These are phyloP conservation scores for Saimiri boliviensis DNA, from an alignment of 2,113 vertebrate genomes.

Conservation along the genomic window DNA sequence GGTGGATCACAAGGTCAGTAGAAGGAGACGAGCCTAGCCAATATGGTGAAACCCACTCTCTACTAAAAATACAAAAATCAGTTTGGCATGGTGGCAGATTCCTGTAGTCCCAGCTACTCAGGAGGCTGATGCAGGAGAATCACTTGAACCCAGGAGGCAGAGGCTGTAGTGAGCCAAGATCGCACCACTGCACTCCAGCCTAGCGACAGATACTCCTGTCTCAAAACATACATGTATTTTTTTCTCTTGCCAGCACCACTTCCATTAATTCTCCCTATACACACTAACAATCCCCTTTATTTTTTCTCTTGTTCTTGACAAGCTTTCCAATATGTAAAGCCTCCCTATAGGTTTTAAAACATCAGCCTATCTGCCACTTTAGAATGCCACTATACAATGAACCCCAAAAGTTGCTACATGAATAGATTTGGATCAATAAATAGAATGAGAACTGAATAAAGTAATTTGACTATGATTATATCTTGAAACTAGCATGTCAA, in stretches of 20 bases:
- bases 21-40: too few species aligned
- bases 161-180: too few species aligned
- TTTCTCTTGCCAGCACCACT: not conserved
- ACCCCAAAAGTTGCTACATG: not conserved
- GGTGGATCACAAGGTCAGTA: too few species aligned
- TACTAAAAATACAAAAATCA: too few species aligned
- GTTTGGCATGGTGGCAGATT: too few species aligned
- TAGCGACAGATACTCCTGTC: too few species aligned
- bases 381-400: not conserved
- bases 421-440: constrained; percentile 21
- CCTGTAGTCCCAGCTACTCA: too few species aligned
- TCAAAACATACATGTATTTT: too few species aligned
- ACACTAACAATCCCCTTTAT: not conserved
- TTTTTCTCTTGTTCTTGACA: not conserved
- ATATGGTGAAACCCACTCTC: too few species aligned
- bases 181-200: too few species aligned
- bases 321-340: not conserved
- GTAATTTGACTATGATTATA: not conserved
- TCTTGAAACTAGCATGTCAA: not conserved
- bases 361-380: not conserved
- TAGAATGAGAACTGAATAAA: constrained; percentile 4
- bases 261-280: not conserved
- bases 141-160: too few species aligned
- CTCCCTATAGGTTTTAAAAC: not conserved
- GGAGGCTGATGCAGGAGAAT: too few species aligned